Evolutionary conservation across 2,113 vertebrate genomes (phyloP).

Genomic region (Phyllopteryx taeniolatus): DNA sequence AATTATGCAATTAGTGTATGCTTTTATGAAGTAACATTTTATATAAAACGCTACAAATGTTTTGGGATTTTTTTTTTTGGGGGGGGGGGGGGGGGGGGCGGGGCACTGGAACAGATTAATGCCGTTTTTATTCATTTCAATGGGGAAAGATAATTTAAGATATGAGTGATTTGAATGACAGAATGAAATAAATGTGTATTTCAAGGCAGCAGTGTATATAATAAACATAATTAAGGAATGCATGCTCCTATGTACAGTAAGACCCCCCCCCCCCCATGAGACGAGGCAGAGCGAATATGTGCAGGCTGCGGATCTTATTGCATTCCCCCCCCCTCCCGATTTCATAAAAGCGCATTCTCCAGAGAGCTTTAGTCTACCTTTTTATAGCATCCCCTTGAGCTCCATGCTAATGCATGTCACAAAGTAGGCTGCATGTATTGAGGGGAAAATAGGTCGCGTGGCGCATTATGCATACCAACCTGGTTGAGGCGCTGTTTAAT

Average conservation of each 20-base stretch:
- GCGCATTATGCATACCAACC: conserved; percentile 53
- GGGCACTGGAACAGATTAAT: no score
- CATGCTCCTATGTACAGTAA: conserved; percentile 1
- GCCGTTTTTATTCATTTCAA: no score
- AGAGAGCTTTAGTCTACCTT: conserved; percentile 42
- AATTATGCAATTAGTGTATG: no score
- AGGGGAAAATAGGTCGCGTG: conserved; percentile 55
- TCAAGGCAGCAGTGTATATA: neutral
- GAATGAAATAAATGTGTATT: neutral
- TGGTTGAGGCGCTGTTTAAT: conserved; percentile 48
- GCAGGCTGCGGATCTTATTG: conserved; percentile 41
- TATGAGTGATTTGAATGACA: neutral
- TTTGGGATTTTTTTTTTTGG: no score
- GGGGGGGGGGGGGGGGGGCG: no score
- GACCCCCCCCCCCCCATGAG: neutral
- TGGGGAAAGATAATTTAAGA: no score
- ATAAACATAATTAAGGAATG: neutral
- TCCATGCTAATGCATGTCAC: conserved; percentile 41
- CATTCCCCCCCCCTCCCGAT: conserved; percentile 35
- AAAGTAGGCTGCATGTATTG: conserved; percentile 39
- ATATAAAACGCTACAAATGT: no score
- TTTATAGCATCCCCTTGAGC: conserved; percentile 54
- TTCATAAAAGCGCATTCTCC: conserved; percentile 55
- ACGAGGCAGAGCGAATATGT: conserved; percentile 41
- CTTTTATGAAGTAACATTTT: neutral